Evolutionary conservation across 2,888 invertebrate species (phyloP).

Genomic region (Cataglyphis altisquamis): DNA sequence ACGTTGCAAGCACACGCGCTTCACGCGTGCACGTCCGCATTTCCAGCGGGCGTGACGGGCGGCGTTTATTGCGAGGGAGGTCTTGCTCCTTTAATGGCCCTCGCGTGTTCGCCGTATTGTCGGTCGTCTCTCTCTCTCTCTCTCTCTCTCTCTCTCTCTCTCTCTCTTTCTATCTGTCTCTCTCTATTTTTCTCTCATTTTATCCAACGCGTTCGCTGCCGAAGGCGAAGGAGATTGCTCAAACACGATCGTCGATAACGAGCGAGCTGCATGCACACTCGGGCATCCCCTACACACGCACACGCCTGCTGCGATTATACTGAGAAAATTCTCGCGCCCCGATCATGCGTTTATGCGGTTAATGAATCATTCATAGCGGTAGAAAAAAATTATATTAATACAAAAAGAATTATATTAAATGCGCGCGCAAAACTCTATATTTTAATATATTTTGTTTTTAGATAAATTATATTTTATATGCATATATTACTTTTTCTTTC

Average conservation of each 20-base stretch:
- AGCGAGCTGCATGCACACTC: slow-evolving; percentile 57
- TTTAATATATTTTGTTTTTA: too few relatives aligned
- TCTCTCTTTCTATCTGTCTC: too few relatives aligned
- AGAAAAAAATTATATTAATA: background rate
- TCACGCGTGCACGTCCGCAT: slow-evolving; percentile 46
- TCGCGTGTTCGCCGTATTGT: slow-evolving; percentile 75
- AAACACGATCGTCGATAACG: slow-evolving; percentile 73
- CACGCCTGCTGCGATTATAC: slow-evolving; percentile 19
- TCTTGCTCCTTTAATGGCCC: slow-evolving; percentile 77
- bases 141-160: background rate
- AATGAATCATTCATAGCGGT: slow-evolving; percentile 36
- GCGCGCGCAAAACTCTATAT: too few relatives aligned
- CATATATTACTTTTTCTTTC: too few relatives aligned
- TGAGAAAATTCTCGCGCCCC: slow-evolving; percentile 32
- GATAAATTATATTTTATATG: too few relatives aligned
- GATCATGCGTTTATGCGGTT: slow-evolving; percentile 39
- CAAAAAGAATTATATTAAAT: too few relatives aligned
- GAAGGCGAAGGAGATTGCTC: slow-evolving; percentile 56
- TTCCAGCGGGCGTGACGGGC: slow-evolving; percentile 61
- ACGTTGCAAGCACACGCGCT: slow-evolving; percentile 42
- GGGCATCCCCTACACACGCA: slow-evolving; percentile 5
- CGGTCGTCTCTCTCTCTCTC: slow-evolving; percentile 47
- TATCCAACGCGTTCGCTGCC: slow-evolving; percentile 4
- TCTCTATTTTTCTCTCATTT: background rate
- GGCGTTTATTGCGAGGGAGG: slow-evolving; percentile 70